Evolutionary conservation across 1,140 invertebrate genomes (phyloP), one percentile per base, ranked within the genome.

Genomic region (Leptinotarsa defecta): DNA sequence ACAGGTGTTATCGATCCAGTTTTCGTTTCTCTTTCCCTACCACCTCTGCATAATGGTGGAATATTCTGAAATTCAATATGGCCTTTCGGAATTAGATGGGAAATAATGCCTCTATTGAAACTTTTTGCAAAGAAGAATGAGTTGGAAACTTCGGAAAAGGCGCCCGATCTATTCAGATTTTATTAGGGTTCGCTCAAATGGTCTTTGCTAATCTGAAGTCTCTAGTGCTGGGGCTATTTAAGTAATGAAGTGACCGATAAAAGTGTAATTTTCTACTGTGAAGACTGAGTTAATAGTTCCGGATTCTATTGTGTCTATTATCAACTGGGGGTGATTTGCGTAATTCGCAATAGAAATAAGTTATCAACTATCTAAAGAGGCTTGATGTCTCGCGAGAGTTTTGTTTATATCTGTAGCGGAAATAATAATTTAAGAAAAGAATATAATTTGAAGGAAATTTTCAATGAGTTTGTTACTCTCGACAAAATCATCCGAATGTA

Each of bases 1-100:
- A 81, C 80, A 81, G 80, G 80, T 81, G 80, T 76, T 81, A 81
- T 81, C 79, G 80, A 81, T 81, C 80, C 79, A 76, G 74, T 81
- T 74, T 76, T 78, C 78, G 79, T 78, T 74, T 79, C 78, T 75
- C 73, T 75, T 65, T 20, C n/a, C 34, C 20, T 15, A 8, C 20
- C 48, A 20, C 68, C 43, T 34, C 43, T 70, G 13, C 48, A 34
- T 48, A 70, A 34, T 22, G 64, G 20, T 15, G 13, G 64, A 24
- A 65, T 65, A 24, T 65, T 65, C 64, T 22, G 17, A 65, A 22
- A 65, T 65, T 65, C 64, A 65, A 65, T 65, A 65, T 34, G 64
- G 27, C 22, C 64, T 65, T 17, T 8, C 15, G 64, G 64, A 65
- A 65, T 65, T 65, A 65, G 64, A 65, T 34, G 64, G 13, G 64